These are phyloP conservation scores for Ginglymostoma cirratum DNA, from an alignment of 2,113 vertebrate genomes.

Conservation along the genomic window DNA sequence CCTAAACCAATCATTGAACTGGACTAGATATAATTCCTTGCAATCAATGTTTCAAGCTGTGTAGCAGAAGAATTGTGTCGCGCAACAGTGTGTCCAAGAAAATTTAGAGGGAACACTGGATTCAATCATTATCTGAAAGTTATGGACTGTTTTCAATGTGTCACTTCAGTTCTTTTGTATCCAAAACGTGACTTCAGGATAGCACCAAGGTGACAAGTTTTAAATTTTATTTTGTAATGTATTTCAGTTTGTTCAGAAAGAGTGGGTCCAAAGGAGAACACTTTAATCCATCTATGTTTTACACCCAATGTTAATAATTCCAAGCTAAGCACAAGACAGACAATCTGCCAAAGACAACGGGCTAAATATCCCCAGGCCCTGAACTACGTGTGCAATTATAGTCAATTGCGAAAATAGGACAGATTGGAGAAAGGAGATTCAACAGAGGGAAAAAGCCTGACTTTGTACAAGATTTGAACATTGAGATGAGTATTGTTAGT, in stretches of 20 bases:
- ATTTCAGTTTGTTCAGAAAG: not conserved
- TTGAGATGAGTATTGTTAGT: no score
- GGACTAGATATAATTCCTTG: no score
- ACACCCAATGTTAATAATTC: not conserved
- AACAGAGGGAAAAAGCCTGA: no score
- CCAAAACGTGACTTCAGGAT: not conserved
- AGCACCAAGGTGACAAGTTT: not conserved
- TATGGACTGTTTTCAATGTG: not conserved
- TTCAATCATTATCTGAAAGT: not conserved
- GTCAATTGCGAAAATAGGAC: no score
- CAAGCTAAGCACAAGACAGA: not conserved
- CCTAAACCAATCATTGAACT: not conserved
- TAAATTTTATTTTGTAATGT: not conserved
- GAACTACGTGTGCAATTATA: no score
- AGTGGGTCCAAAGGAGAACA: not conserved
- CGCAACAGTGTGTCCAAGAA: no score
- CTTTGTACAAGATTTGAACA: no score
- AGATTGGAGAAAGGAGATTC: no score
- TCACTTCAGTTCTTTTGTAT: not conserved
- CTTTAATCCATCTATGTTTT: not conserved
- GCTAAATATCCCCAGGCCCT: no score
- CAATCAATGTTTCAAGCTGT: no score
- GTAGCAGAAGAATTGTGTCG: no score
- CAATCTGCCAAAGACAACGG: not conserved
- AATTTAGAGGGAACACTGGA: not conserved